phyloP scores from a whole-genome alignment of 2,888 invertebrate species.

The Nemotelus pantherinus region DNA sequence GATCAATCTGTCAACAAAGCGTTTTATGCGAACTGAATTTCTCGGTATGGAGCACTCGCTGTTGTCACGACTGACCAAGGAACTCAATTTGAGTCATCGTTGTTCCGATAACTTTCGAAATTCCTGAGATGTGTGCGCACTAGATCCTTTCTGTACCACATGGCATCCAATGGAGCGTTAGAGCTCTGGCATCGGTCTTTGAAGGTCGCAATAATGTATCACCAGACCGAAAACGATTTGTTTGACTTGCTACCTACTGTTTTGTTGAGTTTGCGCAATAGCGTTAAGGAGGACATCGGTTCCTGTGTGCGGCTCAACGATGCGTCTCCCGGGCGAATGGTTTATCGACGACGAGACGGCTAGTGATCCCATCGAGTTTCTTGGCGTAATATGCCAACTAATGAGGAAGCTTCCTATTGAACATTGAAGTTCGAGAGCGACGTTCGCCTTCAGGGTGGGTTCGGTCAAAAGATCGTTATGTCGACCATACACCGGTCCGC shows the following conservation, averaged over 20 bases:
- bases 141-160: too few species aligned
- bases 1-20: background rate
- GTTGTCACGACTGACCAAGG: background rate
- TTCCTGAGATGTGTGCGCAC: too few species aligned
- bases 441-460: background rate
- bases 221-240: too few species aligned
- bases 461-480: background rate
- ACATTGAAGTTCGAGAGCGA: background rate
- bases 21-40: background rate
- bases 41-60: background rate
- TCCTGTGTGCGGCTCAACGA: too few species aligned
- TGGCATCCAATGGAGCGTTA: too few species aligned
- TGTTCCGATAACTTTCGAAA: background rate
- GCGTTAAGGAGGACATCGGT: too few species aligned
- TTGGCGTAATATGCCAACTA: too few species aligned
- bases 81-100: background rate
- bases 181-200: too few species aligned
- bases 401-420: background rate
- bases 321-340: background rate
- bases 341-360: background rate
- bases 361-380: background rate
- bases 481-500: background rate
- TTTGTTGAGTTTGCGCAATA: too few species aligned
- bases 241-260: too few species aligned
- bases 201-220: too few species aligned